Base-by-base conservation (phyloP, 2,888 invertebrate species). In the Lycia hirtaria region DNA sequence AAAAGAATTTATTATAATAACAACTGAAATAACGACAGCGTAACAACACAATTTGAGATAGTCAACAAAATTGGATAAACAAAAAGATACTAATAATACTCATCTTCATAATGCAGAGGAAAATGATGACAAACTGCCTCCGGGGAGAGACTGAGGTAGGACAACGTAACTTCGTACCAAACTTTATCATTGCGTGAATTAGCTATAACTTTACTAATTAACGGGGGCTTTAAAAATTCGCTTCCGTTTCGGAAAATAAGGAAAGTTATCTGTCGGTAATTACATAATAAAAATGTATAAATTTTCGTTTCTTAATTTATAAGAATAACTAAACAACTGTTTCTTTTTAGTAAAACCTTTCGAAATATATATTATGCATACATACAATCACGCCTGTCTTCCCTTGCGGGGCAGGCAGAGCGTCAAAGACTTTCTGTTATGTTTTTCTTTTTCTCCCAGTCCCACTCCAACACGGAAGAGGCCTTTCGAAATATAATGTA, bases 121-220 rank as follows among this genome's bases (percentile, higher is more conserved):
- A 40, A 53, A 55, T 48, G 38, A 54, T 54, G 54, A 57, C 40
- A 57, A 61, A 50, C 22, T 47, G 57, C 55, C 55, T 37, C 33
- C 3, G 47, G 53, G 54, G 51, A 30, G 30, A 17, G 37, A n/a
- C 14, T 28, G 20, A 43, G 51, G 35, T 41, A 49, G 54, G 43
- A 56, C 53, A 55, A 48, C 54, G 51, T 43, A 61, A 55, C 52
- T 62, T 55, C 17, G 22, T 10, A 14, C 30, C 45, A 48, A 62
- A 58, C 52, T 62, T 58, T 49, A 51, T 44, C 55, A 58, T 58
- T 49, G 55, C 60, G 35, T 51, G 47, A 62, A 58, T 58, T 50
- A 54, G 50, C 40, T 48, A 51, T 52, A 62, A 62, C 56, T 62
- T 58, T 53, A 37, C 49, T 56, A 62, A 62, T 62, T 62, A 62